phyloP scores from a whole-genome alignment of 1,140 invertebrate genomes.

The Mercenaria mercenaria region DNA sequence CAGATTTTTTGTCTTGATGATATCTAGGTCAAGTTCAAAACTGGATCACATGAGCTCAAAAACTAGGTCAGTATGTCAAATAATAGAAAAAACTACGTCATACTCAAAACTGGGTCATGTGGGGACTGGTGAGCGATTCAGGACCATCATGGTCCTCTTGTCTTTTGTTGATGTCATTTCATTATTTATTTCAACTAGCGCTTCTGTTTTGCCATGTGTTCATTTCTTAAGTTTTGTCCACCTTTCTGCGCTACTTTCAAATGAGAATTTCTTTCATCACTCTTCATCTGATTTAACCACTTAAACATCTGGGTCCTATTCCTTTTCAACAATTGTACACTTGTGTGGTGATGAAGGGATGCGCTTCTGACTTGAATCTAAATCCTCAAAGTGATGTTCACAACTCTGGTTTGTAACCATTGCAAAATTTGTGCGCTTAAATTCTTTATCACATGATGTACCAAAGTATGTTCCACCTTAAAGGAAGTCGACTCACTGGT shows the following conservation, averaged over 20 bases:
- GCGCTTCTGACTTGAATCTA: slow-evolving; percentile 24
- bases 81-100: too few species aligned
- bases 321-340: slow-evolving; percentile 23
- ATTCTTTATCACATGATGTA: neutral
- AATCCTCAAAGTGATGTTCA: slow-evolving; percentile 52
- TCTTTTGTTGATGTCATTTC: neutral
- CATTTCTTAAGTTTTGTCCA: neutral
- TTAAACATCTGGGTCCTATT: slow-evolving; percentile 5
- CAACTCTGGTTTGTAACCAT: slow-evolving; percentile 13
- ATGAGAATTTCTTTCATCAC: neutral
- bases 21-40: too few species aligned
- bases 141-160: too few species aligned
- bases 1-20: too few species aligned
- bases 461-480: neutral
- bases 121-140: too few species aligned
- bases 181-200: neutral
- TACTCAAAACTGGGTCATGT: too few species aligned
- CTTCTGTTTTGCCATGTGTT: neutral
- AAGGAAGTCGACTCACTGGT: too few species aligned
- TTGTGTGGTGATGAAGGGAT: slow-evolving; percentile 34
- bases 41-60: too few species aligned
- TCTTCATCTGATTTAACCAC: neutral
- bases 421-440: slow-evolving; percentile 4
- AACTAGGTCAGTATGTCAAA: too few species aligned
- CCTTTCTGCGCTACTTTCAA: neutral